Base-by-base conservation (phyloP, 1,140 invertebrate genomes). In the Diorhabda elongata region DNA sequence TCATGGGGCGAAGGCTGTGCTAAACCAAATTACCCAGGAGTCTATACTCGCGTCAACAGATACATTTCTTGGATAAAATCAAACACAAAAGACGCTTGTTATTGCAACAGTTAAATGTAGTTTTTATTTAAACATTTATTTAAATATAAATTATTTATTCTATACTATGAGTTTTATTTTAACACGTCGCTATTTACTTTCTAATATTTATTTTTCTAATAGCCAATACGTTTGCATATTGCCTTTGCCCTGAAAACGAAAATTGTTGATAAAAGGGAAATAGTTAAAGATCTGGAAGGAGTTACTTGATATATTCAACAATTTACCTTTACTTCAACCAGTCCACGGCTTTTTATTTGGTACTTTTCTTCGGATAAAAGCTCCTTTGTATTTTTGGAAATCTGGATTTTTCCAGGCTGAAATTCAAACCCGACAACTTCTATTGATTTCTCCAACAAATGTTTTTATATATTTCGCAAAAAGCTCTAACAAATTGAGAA, bases 1-100 rank as follows among this genome's bases (percentile, higher is more conserved):
- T 92, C 90, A 2, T 93, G 91, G 89, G 91, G 91, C 52, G 87
- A 90, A 76, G 91, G 91, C 3, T 96, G 94, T 77, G 94, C 90
- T 2, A 82, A 88, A 77, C 85, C 90, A 1, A 87, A 89, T 64
- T 88, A 87, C 76, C 93, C 94, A 0, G 94, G 94, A n/a, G 92
- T 96, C 42, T 97, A 96, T 81, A 88, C 90, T 0, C 84, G 92
- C 69, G 91, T 96, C 2, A 91, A 91, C 78, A 83, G 89, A 70
- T 94, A 89, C 75, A 75, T 90, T 11, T 86, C 87, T 9, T 94
- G 91, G 91, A 89, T 92, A 58, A 82, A 83, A 73, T 83, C 80
- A 26, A 89, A 90, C 75, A 91, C 89, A 9, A 78, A 78, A 66
- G 88, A 90, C 69, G 86, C 86, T 52, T 92, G 90, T 76, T 89